A percentile compares a stretch with the other conserved stretches of the same genome.
These are phyloP conservation scores for Terrapene triunguis DNA, from an alignment of 2,113 vertebrate genomes.

Conservation along the genomic window DNA sequence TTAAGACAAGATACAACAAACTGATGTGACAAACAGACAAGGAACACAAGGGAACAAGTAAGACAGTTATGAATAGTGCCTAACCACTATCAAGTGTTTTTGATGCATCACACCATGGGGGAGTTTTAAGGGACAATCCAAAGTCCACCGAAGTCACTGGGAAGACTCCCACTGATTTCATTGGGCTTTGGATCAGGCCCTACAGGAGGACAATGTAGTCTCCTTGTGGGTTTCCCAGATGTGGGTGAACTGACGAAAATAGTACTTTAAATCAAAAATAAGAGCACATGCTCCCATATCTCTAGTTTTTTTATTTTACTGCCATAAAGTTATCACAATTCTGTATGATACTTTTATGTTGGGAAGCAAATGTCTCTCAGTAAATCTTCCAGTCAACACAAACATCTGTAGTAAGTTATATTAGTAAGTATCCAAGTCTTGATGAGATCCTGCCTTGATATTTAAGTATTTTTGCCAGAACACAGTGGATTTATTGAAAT, in stretches of 20 bases:
- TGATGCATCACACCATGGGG: background rate
- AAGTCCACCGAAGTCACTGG: background rate
- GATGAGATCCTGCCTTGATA: slow-evolving; percentile 41
- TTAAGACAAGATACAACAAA: background rate
- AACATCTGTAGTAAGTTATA: slow-evolving; percentile 63
- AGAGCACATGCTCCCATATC: slow-evolving; percentile 8
- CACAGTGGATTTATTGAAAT: slow-evolving; percentile 44
- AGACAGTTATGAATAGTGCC: background rate
- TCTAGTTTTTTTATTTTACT: slow-evolving; percentile 12
- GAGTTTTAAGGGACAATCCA: background rate
- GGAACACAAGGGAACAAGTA: background rate
- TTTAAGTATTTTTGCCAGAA: slow-evolving; percentile 73
- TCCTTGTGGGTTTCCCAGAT: background rate
- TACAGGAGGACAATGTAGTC: background rate
- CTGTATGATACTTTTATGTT: slow-evolving; percentile 51
- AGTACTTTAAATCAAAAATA: slow-evolving; percentile 12
- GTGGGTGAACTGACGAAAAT: background rate
- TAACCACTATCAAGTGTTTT: background rate
- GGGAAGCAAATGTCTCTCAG: slow-evolving; percentile 11
- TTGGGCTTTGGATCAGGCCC: background rate
- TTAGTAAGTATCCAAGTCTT: slow-evolving; percentile 51
- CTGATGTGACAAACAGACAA: background rate
- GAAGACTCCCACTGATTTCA: accelerated
- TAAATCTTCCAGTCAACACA: slow-evolving; percentile 26
- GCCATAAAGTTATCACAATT: slow-evolving; percentile 24